These are phyloP conservation scores for Pseudocheirus occidentalis DNA, from an alignment of 2,797 vertebrate species.

Conservation along the genomic window DNA sequence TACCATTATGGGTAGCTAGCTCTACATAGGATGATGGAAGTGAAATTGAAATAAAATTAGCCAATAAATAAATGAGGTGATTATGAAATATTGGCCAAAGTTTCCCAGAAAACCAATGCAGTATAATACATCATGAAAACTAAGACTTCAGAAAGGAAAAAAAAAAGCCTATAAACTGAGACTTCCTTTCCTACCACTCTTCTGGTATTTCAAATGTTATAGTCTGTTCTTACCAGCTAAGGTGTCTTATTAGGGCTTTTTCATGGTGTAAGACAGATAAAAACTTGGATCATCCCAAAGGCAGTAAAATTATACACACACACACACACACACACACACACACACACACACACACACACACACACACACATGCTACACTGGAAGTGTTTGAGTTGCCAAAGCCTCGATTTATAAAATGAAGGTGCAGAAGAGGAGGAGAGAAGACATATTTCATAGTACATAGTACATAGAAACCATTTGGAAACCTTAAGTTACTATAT, in stretches of 20 bases:
- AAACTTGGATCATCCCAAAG: neutral
- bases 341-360: no score
- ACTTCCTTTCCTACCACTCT: neutral
- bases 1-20: neutral
- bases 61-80: neutral
- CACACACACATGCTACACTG: no score
- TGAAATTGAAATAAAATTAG: neutral
- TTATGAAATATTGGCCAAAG: neutral
- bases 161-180: neutral
- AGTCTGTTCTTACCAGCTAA: neutral
- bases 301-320: no score
- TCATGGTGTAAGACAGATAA: neutral
- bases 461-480: neutral
- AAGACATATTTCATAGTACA: neutral
- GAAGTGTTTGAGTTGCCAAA: neutral
- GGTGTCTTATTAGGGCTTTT: neutral
- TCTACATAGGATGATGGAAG: constrained; percentile 5
- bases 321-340: no score
- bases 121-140: neutral
- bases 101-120: neutral
- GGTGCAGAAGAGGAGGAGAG: neutral
- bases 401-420: neutral
- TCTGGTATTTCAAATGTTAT: neutral
- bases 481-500: neutral
- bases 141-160: neutral